These are phyloP conservation scores for Blera fallax DNA, from an alignment of 2,888 invertebrate species.

Conservation along the genomic window DNA sequence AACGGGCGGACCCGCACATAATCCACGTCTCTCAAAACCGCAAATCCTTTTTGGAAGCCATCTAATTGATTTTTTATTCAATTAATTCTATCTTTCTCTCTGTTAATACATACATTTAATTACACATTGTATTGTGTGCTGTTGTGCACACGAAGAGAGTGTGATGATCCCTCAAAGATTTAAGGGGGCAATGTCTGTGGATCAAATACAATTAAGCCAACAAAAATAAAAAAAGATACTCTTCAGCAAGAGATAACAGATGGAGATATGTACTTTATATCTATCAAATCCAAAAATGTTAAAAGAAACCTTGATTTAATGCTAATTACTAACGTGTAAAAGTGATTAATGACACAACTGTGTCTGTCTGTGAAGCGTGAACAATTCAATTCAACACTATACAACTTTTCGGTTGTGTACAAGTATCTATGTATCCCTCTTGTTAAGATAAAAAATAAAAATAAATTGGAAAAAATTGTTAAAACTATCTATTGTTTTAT, in stretches of 20 bases:
- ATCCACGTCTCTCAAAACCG: constrained; percentile 32
- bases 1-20: neutral
- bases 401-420: neutral
- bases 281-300: neutral
- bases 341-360: constrained; percentile 45
- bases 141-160: neutral
- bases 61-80: constrained; percentile 59
- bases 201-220: neutral
- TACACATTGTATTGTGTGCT: constrained; percentile 3
- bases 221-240: neutral
- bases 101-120: constrained; percentile 39
- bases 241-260: neutral
- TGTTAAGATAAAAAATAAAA: constrained; percentile 17
- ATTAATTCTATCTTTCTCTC: constrained; percentile 41
- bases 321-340: constrained; percentile 51
- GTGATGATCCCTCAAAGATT: constrained; percentile 15
- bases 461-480: constrained; percentile 16
- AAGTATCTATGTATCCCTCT: neutral
- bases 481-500: constrained; percentile 20
- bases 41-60: constrained; percentile 57
- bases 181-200: neutral
- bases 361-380: constrained; percentile 43
- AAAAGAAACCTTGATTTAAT: constrained; percentile 45
- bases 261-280: neutral
- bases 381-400: constrained; percentile 57